Conservation (phyloP, 30 jellyfish, hydroid and myxozoan species). For the Nemopilema nomurai region DNA sequence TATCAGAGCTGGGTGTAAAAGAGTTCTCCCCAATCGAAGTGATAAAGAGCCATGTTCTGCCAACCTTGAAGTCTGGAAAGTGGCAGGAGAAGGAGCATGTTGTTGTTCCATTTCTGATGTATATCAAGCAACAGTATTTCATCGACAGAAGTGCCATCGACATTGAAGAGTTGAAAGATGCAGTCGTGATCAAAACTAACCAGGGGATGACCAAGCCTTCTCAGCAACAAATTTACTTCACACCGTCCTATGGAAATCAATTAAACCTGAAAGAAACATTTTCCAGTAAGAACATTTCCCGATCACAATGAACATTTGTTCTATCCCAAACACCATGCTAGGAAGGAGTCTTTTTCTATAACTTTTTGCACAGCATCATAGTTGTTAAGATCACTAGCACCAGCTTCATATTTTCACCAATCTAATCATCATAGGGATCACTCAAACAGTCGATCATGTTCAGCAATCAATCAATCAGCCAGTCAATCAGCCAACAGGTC, state of each 20-base stretch:
- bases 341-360: too few relatives aligned
- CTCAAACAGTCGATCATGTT: too few relatives aligned
- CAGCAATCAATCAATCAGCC: too few relatives aligned
- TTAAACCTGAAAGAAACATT: slow-evolving; percentile 38
- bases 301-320: not conserved
- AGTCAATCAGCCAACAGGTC: too few relatives aligned
- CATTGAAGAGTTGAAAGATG: slow-evolving; percentile 35
- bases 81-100: slow-evolving; percentile 83
- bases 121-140: slow-evolving; percentile 55
- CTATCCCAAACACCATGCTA: not conserved
- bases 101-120: slow-evolving; percentile 54
- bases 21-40: slow-evolving; percentile 58
- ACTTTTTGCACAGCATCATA: too few relatives aligned
- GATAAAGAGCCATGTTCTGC: slow-evolving; percentile 62
- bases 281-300: slow-evolving; percentile 36
- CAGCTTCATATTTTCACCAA: too few relatives aligned
- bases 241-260: slow-evolving; percentile 55
- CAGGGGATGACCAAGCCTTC: slow-evolving; percentile 56
- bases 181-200: slow-evolving; percentile 51
- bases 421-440: too few relatives aligned
- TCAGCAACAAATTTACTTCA: slow-evolving; percentile 54
- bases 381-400: too few relatives aligned
- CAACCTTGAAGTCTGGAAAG: slow-evolving; percentile 53
- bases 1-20: slow-evolving; percentile 81
- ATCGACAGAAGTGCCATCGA: slow-evolving; percentile 43